These are phyloP conservation scores for Aphelenchoides fujianensis DNA, from an alignment of 1,140 invertebrate genomes.

Conservation along the genomic window DNA sequence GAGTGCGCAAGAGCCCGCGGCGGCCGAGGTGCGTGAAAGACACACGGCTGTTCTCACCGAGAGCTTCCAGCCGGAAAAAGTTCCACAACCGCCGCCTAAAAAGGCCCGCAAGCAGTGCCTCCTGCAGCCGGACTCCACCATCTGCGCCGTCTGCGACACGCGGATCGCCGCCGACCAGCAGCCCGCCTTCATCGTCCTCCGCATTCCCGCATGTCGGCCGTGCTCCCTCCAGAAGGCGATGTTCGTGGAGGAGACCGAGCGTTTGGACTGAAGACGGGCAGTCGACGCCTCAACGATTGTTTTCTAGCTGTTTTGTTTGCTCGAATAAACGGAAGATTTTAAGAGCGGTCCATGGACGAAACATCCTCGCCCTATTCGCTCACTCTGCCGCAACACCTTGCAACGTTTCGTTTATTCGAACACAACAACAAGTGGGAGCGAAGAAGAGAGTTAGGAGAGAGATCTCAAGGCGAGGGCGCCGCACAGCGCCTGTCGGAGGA, in stretches of 20 bases:
- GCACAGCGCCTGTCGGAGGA: conserved; percentile 1
- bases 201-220: background rate
- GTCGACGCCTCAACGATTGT: background rate
- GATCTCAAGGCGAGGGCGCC: conserved; percentile 12
- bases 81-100: too few species aligned
- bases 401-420: background rate
- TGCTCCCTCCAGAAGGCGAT: background rate
- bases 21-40: too few species aligned
- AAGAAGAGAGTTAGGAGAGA: background rate
- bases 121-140: background rate
- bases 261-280: background rate
- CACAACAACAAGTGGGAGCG: background rate
- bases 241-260: background rate
- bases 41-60: too few species aligned
- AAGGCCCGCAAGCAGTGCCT: too few species aligned
- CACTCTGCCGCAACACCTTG: background rate
- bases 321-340: background rate
- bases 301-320: conserved; percentile 2
- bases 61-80: too few species aligned
- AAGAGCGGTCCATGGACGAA: too few species aligned
- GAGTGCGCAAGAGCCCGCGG: too few species aligned
- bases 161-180: background rate
- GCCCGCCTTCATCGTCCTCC: background rate
- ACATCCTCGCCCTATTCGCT: too few species aligned
- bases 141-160: background rate